Conservation (phyloP, 2,113 vertebrate genomes). For the Marcusenius ussheri region DNA sequence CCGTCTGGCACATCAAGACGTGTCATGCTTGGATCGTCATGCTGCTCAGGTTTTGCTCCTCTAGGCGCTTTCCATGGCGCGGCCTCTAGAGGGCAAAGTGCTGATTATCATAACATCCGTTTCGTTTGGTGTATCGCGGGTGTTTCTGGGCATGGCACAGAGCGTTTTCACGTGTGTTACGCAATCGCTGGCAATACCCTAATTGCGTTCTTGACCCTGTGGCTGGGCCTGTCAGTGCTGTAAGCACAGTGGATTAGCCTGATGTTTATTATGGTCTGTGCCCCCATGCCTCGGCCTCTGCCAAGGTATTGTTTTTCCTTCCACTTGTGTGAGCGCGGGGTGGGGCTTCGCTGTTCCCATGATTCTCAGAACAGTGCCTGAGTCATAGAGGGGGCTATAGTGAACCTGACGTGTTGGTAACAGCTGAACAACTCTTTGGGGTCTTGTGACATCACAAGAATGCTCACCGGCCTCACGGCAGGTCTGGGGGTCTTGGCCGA, state of each 20-base stretch:
- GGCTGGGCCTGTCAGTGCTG: conserved; percentile 14
- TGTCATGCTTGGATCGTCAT: background rate
- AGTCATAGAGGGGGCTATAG: background rate
- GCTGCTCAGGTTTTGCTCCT: background rate
- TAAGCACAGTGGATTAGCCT: conserved; percentile 20
- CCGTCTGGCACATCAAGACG: background rate
- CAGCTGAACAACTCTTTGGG: conserved; percentile 47
- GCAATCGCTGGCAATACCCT: background rate
- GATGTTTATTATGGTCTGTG: background rate
- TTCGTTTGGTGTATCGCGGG: background rate
- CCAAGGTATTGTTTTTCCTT: conserved; percentile 43
- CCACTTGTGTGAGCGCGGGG: conserved; percentile 36
- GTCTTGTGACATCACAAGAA: conserved; percentile 32
- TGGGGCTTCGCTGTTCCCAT: conserved; percentile 28
- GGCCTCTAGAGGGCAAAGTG: background rate
- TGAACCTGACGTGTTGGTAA: conserved; percentile 17
- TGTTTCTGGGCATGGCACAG: background rate
- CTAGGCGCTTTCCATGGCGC: background rate
- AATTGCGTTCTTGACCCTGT: conserved; percentile 14
- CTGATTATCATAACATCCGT: background rate
- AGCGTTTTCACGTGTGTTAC: background rate
- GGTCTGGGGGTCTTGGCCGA: background rate
- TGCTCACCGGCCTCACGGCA: conserved; percentile 15
- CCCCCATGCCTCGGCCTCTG: conserved; percentile 22
- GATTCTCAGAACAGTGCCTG: conserved; percentile 43